These are phyloP conservation scores for Brachionus rubens DNA, from an alignment of 1,140 invertebrate species.

Conservation along the genomic window DNA sequence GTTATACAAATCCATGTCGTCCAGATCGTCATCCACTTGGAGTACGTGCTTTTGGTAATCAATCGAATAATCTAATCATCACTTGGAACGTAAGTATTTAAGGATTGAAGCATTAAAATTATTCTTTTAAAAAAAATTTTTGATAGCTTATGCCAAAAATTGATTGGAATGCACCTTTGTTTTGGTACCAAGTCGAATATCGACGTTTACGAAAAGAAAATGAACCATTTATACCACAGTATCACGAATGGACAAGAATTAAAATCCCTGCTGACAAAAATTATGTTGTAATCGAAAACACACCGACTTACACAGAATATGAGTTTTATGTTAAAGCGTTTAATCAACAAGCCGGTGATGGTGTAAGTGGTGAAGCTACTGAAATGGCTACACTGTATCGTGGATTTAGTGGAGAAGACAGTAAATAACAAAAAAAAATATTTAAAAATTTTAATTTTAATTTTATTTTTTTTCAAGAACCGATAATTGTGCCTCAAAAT, in stretches of 20 bases:
- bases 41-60: constrained; percentile 28
- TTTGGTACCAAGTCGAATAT: constrained; percentile 45
- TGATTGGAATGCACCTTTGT: constrained; percentile 43
- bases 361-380: constrained; percentile 38
- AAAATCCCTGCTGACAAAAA: constrained; percentile 40
- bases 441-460: neutral
- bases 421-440: neutral
- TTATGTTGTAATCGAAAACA: constrained; percentile 25
- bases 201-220: constrained; percentile 12
- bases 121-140: neutral
- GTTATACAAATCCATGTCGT: constrained; percentile 39
- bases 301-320: constrained; percentile 29
- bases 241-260: constrained; percentile 44
- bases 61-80: constrained; percentile 28
- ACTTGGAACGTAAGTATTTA: constrained; percentile 44
- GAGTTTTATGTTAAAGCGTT: constrained; percentile 45
- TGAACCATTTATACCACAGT: constrained; percentile 16
- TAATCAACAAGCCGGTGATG: constrained; percentile 47
- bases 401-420: constrained; percentile 46
- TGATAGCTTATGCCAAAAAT: constrained; percentile 43
- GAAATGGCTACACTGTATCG: constrained; percentile 28
- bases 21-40: constrained; percentile 14
- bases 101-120: too few relatives aligned
- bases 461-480: neutral
- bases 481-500: constrained; percentile 10